Percentiles rank a stretch among this genome's conserved stretches.
Evolutionary conservation across 2,888 invertebrate genomes (phyloP).

Genomic region (Rhimphoctona megacephalus): DNA sequence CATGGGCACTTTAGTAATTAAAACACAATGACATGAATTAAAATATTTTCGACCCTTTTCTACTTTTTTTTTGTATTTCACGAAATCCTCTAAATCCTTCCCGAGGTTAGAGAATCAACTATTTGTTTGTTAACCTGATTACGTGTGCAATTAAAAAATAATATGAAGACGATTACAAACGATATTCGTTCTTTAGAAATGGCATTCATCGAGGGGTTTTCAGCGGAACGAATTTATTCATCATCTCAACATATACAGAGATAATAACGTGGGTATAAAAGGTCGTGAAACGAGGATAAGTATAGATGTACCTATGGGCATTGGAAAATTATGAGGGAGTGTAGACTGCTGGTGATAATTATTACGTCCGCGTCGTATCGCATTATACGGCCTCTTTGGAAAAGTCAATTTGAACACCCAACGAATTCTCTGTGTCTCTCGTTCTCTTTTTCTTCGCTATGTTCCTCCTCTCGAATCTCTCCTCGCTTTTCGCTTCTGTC

Average conservation of each 20-base stretch:
- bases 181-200: conserved; percentile 9
- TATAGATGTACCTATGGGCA: conserved; percentile 20
- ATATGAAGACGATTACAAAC: neutral
- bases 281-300: conserved; percentile 21
- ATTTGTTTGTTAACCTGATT: neutral
- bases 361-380: conserved; percentile 80
- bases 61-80: neutral
- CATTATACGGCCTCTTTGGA: conserved; percentile 78
- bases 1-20: neutral
- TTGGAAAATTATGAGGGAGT: conserved; percentile 56
- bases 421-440: conserved; percentile 37
- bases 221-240: conserved; percentile 58
- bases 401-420: conserved; percentile 73
- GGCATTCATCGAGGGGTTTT: conserved; percentile 31
- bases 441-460: conserved; percentile 41
- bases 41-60: neutral
- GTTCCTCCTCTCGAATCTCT: conserved; percentile 34
- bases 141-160: neutral
- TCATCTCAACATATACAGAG: conserved; percentile 33
- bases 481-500: conserved; percentile 43
- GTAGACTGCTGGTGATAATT: conserved; percentile 77
- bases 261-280: conserved; percentile 46
- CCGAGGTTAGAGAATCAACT: neutral
- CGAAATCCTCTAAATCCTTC: neutral
- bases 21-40: neutral